Percentiles rank a stretch among this genome's conserved stretches.
These are phyloP conservation scores for Indicator maculatus DNA, from an alignment of 2,113 vertebrate species.

Conservation along the genomic window DNA sequence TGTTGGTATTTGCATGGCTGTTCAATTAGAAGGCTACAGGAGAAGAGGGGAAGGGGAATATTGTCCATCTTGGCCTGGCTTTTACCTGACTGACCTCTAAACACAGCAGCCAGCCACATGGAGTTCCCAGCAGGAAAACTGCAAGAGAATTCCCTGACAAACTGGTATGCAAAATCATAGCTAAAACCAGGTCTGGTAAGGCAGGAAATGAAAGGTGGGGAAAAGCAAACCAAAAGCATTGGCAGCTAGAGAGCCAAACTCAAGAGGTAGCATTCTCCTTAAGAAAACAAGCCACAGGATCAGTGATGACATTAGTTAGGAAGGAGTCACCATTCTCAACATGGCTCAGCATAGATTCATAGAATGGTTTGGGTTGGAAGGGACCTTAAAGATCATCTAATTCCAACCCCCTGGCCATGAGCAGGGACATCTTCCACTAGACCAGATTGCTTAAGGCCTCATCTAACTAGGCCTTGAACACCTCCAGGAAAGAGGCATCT, in stretches of 20 bases:
- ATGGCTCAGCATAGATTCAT: no score
- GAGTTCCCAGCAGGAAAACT: not conserved
- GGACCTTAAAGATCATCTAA: no score
- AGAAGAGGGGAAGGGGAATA: not conserved
- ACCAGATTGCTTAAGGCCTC: no score
- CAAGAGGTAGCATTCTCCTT: not conserved
- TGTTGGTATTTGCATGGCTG: rapidly evolving
- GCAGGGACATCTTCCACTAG: no score
- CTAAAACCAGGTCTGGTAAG: not conserved
- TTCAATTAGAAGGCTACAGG: not conserved
- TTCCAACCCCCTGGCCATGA: no score
- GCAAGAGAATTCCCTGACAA: not conserved
- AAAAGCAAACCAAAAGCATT: not conserved
- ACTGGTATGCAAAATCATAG: not conserved
- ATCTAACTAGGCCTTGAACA: no score
- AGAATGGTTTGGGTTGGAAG: no score
- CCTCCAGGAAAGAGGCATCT: no score
- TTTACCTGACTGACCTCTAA: not conserved
- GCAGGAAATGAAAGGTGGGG: not conserved
- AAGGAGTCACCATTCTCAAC: not conserved
- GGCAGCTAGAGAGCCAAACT: not conserved
- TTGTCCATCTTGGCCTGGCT: rapidly evolving
- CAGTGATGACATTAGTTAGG: not conserved
- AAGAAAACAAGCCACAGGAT: no score
- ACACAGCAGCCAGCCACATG: not conserved